phyloP scores from a whole-genome alignment of 2,888 invertebrate genomes.

The Carcina quercana region DNA sequence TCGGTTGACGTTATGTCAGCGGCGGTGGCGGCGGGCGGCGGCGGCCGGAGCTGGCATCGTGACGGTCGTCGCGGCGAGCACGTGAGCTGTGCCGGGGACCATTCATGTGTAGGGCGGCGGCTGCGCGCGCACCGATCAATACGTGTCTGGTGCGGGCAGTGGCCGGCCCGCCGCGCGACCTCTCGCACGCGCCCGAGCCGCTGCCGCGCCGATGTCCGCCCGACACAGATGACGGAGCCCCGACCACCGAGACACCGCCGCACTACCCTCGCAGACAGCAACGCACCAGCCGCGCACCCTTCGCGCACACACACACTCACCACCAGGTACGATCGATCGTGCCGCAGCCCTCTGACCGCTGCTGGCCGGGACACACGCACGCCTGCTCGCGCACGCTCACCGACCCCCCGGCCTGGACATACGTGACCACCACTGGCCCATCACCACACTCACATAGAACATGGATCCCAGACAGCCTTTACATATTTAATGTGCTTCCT shows the following conservation, averaged over 20 bases:
- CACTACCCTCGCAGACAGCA: conserved; percentile 48
- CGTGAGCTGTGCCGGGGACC: conserved; percentile 66
- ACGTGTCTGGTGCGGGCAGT: conserved; percentile 50
- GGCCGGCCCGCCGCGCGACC: conserved; percentile 60
- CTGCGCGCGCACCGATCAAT: conserved; percentile 62
- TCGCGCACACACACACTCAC: conserved; percentile 33
- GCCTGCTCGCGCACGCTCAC: background rate
- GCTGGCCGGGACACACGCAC: conserved; percentile 10
- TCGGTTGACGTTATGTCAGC: too few species aligned
- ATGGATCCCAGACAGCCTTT: too few species aligned
- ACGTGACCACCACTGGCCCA: conserved; percentile 2
- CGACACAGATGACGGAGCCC: conserved; percentile 73
- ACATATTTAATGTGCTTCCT: background rate
- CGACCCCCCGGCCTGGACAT: conserved; percentile 6
- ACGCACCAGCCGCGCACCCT: conserved; percentile 41
- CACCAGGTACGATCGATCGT: conserved; percentile 63
- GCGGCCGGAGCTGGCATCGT: conserved; percentile 1
- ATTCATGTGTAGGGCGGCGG: conserved; percentile 60
- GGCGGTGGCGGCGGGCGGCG: too few species aligned
- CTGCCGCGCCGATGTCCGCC: conserved; percentile 64
- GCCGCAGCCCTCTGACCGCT: conserved; percentile 40
- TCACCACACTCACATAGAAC: too few species aligned
- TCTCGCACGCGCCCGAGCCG: conserved; percentile 48
- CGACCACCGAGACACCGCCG: conserved; percentile 47
- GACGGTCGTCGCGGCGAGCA: conserved; percentile 40